phyloP scores from a whole-genome alignment of 2,888 invertebrate species.

The Anoncus sp. region DNA sequence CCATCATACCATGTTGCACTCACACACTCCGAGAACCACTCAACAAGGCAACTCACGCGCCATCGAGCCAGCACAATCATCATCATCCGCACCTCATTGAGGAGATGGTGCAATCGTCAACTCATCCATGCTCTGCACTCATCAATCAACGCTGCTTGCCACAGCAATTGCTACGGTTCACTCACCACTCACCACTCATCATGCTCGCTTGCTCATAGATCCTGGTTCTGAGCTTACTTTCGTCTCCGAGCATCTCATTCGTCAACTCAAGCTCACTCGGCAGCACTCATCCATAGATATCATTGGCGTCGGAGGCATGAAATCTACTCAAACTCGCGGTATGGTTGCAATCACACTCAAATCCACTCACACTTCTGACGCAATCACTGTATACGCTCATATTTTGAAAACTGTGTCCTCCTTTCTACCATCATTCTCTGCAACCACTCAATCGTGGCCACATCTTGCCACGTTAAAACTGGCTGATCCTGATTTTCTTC shows the following conservation, averaged over 20 bases:
- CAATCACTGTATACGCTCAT: background rate
- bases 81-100: conserved; percentile 2
- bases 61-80: background rate
- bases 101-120: background rate
- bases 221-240: conserved; percentile 57
- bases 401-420: background rate
- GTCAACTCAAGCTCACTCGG: conserved; percentile 13
- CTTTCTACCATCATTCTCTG: background rate
- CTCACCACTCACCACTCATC: conserved; percentile 1
- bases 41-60: background rate
- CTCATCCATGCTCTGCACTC: background rate
- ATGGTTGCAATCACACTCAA: conserved; percentile 15
- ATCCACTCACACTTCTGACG: background rate
- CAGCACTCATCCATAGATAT: conserved; percentile 39
- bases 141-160: conserved; percentile 19
- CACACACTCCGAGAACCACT: background rate
- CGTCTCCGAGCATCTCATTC: conserved; percentile 32
- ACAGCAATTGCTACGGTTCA: background rate
- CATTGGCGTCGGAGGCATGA: conserved; percentile 46
- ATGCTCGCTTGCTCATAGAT: conserved; percentile 48
- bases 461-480: background rate
- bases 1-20: conserved; percentile 48
- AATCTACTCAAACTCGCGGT: conserved; percentile 37
- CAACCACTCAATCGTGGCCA: background rate
- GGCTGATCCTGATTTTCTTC: background rate